Conservation (phyloP, 2,888 invertebrate genomes). For the Xylota segnis region DNA sequence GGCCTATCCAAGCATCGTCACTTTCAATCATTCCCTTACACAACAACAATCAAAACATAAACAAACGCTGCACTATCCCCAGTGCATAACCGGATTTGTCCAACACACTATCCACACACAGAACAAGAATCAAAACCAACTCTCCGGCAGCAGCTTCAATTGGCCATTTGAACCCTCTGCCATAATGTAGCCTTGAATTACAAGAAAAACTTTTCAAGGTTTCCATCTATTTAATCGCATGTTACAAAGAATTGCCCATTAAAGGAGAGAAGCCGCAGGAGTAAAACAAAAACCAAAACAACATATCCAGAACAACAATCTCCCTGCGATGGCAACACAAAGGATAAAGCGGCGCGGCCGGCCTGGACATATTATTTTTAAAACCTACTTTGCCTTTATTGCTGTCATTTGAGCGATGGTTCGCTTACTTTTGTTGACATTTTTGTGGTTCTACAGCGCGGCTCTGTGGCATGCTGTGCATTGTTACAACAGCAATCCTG, state of each 20-base stretch:
- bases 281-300: neutral
- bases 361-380: constrained; percentile 9
- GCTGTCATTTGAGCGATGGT: constrained; percentile 41
- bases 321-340: neutral
- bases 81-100: constrained; percentile 7
- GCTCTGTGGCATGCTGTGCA: constrained; percentile 1
- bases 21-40: neutral
- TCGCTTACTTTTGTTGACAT: constrained; percentile 21
- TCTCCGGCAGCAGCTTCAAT: neutral
- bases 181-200: constrained; percentile 7
- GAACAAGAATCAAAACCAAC: neutral
- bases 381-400: constrained; percentile 63
- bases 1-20: neutral
- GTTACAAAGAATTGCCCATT: constrained; percentile 4
- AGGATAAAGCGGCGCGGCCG: constrained; percentile 10
- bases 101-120: neutral
- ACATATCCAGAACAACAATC: neutral
- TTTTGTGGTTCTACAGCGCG: neutral
- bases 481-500: constrained; percentile 53
- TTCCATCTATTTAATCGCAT: constrained; percentile 1
- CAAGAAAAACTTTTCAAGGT: constrained; percentile 28
- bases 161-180: constrained; percentile 19
- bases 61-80: neutral
- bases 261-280: neutral
- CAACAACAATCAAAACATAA: neutral